phyloP scores from a whole-genome alignment of 1,140 invertebrate species.

The Brachionus rotundiformis region DNA sequence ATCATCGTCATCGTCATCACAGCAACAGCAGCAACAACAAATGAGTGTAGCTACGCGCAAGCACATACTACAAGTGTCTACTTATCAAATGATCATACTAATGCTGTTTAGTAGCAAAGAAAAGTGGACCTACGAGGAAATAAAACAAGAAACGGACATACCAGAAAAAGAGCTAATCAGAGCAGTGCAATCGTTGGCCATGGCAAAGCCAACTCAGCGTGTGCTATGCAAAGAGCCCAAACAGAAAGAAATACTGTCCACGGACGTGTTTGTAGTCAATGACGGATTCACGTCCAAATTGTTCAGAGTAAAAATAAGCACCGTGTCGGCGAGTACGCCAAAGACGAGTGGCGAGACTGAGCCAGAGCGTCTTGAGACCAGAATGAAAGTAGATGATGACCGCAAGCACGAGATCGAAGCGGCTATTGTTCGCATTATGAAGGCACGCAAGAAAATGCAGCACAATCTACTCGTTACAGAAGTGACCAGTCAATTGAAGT shows the following conservation, averaged over 20 bases:
- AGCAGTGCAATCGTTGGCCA: slow-evolving; percentile 90
- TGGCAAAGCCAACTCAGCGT: slow-evolving; percentile 86
- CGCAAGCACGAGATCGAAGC: slow-evolving; percentile 99
- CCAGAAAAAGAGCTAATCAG: slow-evolving; percentile 91
- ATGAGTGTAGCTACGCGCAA: slow-evolving; percentile 69
- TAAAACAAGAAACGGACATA: slow-evolving; percentile 95
- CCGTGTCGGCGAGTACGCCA: not conserved
- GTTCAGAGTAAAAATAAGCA: slow-evolving; percentile 73
- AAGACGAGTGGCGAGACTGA: slow-evolving; percentile 75
- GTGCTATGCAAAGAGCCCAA: slow-evolving; percentile 88
- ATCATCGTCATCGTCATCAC: too few relatives aligned
- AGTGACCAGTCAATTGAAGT: slow-evolving; percentile 60
- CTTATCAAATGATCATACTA: slow-evolving; percentile 96
- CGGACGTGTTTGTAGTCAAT: slow-evolving; percentile 90
- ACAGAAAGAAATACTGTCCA: slow-evolving; percentile 92
- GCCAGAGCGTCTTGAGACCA: slow-evolving; percentile 93
- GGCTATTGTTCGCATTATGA: slow-evolving; percentile 99
- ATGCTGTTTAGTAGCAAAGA: slow-evolving; percentile 92
- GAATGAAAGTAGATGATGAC: slow-evolving; percentile 97
- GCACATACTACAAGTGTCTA: slow-evolving; percentile 92
- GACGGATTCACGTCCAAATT: slow-evolving; percentile 96
- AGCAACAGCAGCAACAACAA: too few relatives aligned
- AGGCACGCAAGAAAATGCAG: slow-evolving; percentile 86
- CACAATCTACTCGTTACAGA: slow-evolving; percentile 89
- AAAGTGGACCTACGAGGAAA: slow-evolving; percentile 71